Evolutionary conservation across 53 echinoderm and acorn worm species (phyloP).

Genomic region (Actinopyga echinites): DNA sequence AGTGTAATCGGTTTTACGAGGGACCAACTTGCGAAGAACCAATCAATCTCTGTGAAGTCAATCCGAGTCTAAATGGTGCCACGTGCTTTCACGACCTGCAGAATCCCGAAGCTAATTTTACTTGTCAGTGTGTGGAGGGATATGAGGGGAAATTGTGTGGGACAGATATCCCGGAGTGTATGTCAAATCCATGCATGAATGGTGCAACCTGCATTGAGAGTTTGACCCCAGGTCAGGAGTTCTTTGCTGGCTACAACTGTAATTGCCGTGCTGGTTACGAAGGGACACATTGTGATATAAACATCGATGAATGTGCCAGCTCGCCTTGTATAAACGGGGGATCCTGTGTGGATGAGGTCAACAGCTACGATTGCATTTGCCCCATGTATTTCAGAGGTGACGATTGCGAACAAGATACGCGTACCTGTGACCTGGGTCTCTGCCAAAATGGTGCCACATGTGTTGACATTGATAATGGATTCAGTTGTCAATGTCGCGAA

Average conservation of each 20-base stretch:
- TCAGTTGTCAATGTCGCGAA: slow-evolving; percentile 65
- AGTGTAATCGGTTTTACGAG: slow-evolving; percentile 72
- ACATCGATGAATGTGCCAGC: slow-evolving; percentile 84
- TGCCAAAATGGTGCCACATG: slow-evolving; percentile 81
- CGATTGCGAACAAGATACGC: slow-evolving; percentile 77
- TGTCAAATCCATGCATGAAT: slow-evolving; percentile 79
- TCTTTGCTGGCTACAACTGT: slow-evolving; percentile 86
- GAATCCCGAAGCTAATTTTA: slow-evolving; percentile 74
- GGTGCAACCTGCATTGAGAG: slow-evolving; percentile 73
- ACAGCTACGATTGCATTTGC: slow-evolving; percentile 74
- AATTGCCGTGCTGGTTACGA: slow-evolving; percentile 71
- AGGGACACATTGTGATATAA: slow-evolving; percentile 70
- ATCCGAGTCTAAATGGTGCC: slow-evolving; percentile 81
- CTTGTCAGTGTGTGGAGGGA: slow-evolving; percentile 73
- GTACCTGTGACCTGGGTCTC: slow-evolving; percentile 69
- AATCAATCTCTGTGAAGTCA: slow-evolving; percentile 76
- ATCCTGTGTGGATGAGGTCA: slow-evolving; percentile 62
- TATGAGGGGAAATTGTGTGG: slow-evolving; percentile 73
- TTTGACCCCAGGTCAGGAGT: slow-evolving; percentile 46
- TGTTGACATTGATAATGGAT: slow-evolving; percentile 63
- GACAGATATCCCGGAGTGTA: slow-evolving; percentile 77
- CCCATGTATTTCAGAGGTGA: slow-evolving; percentile 58
- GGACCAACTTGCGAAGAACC: slow-evolving; percentile 80
- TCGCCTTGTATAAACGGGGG: slow-evolving; percentile 71
- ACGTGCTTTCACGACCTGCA: slow-evolving; percentile 74